A percentile compares a stretch with the other conserved stretches of the same genome.
Evolutionary conservation across 2,888 invertebrate species (phyloP).

Genomic region (Amblyjoppa proteus): DNA sequence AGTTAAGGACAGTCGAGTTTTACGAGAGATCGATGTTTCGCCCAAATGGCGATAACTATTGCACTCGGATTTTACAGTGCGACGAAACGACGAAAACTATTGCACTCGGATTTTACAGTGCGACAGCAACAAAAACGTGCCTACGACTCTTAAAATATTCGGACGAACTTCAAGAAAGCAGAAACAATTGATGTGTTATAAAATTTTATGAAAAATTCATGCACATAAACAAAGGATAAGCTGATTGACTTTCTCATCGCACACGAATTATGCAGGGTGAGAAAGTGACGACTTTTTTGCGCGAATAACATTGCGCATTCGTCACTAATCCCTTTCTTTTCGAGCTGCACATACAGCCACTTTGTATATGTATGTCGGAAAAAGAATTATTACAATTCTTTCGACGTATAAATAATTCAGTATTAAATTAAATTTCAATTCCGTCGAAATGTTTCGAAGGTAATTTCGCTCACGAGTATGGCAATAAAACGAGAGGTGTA

Average conservation of each 20-base stretch:
- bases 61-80: not conserved
- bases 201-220: not conserved
- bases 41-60: not conserved
- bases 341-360: not conserved
- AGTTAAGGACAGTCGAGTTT: not conserved
- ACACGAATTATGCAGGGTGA: too few species aligned
- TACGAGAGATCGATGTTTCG: not conserved
- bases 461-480: slow-evolving; percentile 19
- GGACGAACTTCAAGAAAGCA: too few species aligned
- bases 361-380: not conserved
- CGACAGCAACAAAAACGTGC: too few species aligned
- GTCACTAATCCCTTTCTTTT: not conserved
- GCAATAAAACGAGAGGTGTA: slow-evolving; percentile 18
- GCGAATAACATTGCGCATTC: not conserved
- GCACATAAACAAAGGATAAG: too few species aligned
- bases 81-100: not conserved
- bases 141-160: too few species aligned
- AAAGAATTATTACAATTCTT: too few species aligned
- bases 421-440: slow-evolving; percentile 4
- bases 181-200: too few species aligned
- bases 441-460: slow-evolving; percentile 16
- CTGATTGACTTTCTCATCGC: too few species aligned
- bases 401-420: not conserved
- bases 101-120: not conserved
- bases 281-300: too few species aligned